Base-by-base conservation (phyloP, 2,113 vertebrate species). In the Rhineura floridana region DNA sequence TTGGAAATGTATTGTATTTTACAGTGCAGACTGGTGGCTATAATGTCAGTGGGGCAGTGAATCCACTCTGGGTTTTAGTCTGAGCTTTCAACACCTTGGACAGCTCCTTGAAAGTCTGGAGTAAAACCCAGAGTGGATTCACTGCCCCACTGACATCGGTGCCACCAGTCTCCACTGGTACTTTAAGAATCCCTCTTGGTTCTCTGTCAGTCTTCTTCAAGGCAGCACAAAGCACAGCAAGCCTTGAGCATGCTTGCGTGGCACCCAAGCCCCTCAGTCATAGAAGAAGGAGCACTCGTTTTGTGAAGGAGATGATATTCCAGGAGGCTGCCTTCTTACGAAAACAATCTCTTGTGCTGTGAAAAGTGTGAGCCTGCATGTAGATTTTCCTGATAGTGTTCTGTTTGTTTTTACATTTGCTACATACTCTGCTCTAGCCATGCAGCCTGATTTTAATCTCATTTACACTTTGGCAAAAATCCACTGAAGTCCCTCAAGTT, bases 281-380 rank as follows among this genome's bases (percentile, higher is more conserved):
- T 48, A 81, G 78, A 86, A 46, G 67, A 89, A 81, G 59, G 55
- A 75, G 59, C 42, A 19, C 44, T 21, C 59, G 44, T 39, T 75
- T 10, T 25, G 86, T 87, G 69, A 2, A 2, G 65, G 36, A 9
- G 85, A 65, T 84, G 92, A 81, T 84, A 39, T 81, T n/a, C 42
- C 72, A 30, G 52, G 77, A 48, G 65, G 39, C 90, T 55, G 30
- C 7, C 55, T 4, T 81, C 50, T 88, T 25, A 59, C 0, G 13
- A 28, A 81, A 80, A 91, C 80, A 90, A 87, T 7, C 72, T 82
- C 77, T 76, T 85, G 13, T 80, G 67, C 80, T 90, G 13, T 72
- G 92, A 59, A 23, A 83, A 90, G 70, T 36, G 1, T 25, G 88
- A 0, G 3, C 85, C 81, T 87, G 33, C 69, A 90, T 59, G 83